Conservation (phyloP, 2,888 invertebrate genomes). For the Drosophila multiciliata region DNA sequence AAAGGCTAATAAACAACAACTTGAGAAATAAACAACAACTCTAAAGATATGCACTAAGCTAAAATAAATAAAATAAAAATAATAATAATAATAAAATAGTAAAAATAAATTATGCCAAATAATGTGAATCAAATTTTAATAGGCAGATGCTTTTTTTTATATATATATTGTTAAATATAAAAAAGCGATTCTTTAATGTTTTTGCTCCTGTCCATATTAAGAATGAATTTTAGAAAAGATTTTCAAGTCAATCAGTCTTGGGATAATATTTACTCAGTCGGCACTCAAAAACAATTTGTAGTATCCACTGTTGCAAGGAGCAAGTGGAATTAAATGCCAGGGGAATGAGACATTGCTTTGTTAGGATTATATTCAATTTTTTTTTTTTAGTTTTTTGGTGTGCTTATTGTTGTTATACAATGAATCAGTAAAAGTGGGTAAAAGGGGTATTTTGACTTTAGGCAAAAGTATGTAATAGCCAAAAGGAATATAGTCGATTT, state of each 20-base stretch:
- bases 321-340: constrained; percentile 28
- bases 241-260: background rate
- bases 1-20: constrained; percentile 23
- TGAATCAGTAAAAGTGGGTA: too few species aligned
- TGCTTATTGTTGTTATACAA: constrained; percentile 5
- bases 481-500: background rate
- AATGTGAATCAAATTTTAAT: background rate
- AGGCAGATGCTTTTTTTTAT: background rate
- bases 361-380: constrained; percentile 13
- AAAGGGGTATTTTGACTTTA: background rate
- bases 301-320: constrained; percentile 5
- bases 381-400: constrained; percentile 18
- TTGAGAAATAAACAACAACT: constrained; percentile 26
- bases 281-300: background rate
- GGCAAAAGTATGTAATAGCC: too few species aligned
- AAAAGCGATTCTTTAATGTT: background rate
- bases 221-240: background rate
- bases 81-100: too few species aligned
- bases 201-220: background rate
- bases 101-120: background rate
- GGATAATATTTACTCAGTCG: background rate
- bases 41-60: constrained; percentile 51
- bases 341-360: constrained; percentile 29
- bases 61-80: background rate
- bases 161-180: background rate